Evolutionary conservation across 1,140 invertebrate species (phyloP), one percentile per base, ranked within the genome.

Genomic region (Chelonus insularis): DNA sequence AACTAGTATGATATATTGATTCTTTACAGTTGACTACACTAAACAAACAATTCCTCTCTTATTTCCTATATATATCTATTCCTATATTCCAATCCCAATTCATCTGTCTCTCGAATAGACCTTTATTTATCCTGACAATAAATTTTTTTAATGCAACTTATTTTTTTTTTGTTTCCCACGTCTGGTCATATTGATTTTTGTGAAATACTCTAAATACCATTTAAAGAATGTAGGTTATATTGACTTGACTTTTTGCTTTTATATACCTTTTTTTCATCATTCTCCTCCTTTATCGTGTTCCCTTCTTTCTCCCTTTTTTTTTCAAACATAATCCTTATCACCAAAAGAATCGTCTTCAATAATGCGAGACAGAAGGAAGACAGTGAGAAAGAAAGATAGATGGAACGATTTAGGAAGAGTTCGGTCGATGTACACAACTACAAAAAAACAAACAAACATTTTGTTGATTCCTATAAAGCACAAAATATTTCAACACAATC

Each of bases 201-300:
- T 5, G 11, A 45, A 18, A 9, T 45, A 20, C 14, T 45, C 12
- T 45, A 9, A 45, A 18, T 45, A 6, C 18, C 14, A 18, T 45
- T 45, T 45, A 18, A 21, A 18, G n/a, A 45, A 23, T 57, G 21
- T 57, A 18, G n/a, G n/a, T 52, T 14, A 16, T n/a, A 6, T 32
- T 57, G 21, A 14, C 12, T 18, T 14, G 9, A 11, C 4, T 39
- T 39, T 1, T 39, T 39, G 6, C 1, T 39, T 39, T 39, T 39
- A 39, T n/a, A 11, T n/a, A 39, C 12, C 11, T 48, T 48, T 12
- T 48, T 48, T 9, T 48, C 23, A 47, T 14, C 11, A 16, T 57
- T 32, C 21, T 18, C 39, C 54, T 57, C 54, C 54, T 18, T 25
- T 57, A 25, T 43, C 39, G 39, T 57, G 54, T 56, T 25, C 34